phyloP scores from a whole-genome alignment of 2,888 invertebrate genomes.

The Anarsia innoxiella region DNA sequence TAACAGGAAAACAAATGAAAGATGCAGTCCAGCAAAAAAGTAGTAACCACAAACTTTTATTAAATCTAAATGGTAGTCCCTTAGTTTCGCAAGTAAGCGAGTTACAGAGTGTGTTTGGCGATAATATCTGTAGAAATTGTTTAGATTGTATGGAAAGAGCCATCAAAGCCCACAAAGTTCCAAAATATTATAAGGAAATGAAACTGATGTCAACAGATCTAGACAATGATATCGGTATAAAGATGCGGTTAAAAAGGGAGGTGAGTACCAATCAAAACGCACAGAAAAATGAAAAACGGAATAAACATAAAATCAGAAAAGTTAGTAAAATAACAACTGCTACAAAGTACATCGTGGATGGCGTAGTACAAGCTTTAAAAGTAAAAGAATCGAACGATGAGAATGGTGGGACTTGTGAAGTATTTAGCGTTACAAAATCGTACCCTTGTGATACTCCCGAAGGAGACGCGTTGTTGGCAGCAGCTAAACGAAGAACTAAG shows the following conservation, averaged over 20 bases:
- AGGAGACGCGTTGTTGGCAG: constrained; percentile 31
- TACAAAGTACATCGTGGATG: constrained; percentile 42
- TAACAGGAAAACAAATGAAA: no score
- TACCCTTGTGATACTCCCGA: constrained; percentile 41
- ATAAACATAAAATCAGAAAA: constrained; percentile 28
- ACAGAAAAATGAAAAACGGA: constrained; percentile 21
- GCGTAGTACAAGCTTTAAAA: constrained; percentile 44
- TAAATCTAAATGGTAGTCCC: constrained; percentile 27
- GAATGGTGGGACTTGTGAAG: constrained; percentile 29
- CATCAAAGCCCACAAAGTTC: constrained; percentile 29
- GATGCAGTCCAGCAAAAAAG: no score
- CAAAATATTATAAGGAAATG: constrained; percentile 12
- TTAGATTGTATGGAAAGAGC: constrained; percentile 41
- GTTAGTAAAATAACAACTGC: constrained; percentile 30
- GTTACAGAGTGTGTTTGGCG: constrained; percentile 31
- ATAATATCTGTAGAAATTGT: constrained; percentile 35
- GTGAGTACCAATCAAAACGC: background rate
- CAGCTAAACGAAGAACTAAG: constrained; percentile 28
- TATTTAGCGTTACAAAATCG: constrained; percentile 44
- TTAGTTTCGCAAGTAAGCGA: constrained; percentile 24
- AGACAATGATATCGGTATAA: constrained; percentile 27
- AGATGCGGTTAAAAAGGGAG: no score
- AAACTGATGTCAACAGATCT: constrained; percentile 20
- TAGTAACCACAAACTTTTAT: constrained; percentile 25
- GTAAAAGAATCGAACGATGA: constrained; percentile 32